Evolutionary conservation across 2,797 vertebrate genomes (phyloP).

Genomic region (Euthynnus affinis): DNA sequence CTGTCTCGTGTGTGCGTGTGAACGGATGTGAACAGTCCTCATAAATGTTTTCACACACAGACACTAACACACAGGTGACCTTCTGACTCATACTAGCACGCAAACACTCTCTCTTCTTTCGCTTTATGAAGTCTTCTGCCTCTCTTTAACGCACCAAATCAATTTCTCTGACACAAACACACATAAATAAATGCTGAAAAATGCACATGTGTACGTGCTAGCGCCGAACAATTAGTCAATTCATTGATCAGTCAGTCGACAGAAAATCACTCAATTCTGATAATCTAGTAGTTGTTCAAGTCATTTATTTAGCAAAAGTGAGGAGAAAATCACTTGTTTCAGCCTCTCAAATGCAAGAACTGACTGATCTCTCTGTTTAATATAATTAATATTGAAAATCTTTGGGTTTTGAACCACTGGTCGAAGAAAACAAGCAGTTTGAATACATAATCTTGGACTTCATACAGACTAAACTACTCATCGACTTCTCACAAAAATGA

Average conservation of each 20-base stretch:
- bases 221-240: no score
- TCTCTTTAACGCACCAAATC: background rate
- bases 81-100: background rate
- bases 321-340: background rate
- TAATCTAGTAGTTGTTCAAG: background rate
- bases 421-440: conserved; percentile 5
- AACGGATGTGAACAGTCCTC: background rate
- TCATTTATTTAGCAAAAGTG: background rate
- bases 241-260: no score
- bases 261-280: background rate
- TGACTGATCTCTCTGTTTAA: no score
- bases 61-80: background rate
- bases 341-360: no score
- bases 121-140: background rate
- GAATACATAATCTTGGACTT: background rate
- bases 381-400: background rate
- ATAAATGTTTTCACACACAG: background rate
- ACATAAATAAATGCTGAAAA: background rate
- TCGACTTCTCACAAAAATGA: background rate
- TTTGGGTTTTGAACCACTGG: background rate
- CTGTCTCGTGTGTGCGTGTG: background rate
- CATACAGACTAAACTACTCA: background rate
- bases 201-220: background rate
- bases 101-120: background rate
- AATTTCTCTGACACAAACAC: background rate